Evolutionary conservation across 2,113 vertebrate genomes (phyloP), one percentile per base, ranked within the genome.

Genomic region (Eubucco bourcierii): DNA sequence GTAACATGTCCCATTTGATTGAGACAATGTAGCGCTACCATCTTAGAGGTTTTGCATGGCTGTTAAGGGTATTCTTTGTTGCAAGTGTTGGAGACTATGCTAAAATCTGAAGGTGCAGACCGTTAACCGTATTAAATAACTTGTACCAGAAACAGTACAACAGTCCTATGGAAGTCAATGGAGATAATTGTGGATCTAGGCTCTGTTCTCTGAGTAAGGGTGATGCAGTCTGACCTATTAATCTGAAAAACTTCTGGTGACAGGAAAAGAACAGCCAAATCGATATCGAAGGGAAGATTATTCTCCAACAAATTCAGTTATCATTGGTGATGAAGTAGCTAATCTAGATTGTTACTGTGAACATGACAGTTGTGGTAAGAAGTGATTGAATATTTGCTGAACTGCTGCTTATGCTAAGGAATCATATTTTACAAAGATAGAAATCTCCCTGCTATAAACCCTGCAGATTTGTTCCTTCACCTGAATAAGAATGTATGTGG

Each of bases 261-360:
- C 52, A 59, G 67, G 20, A 68, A 37, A 25, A 95, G 34, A 90
- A 59, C n/a, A 74, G 21, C 10, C 64, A 83, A 91, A 83, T 80
- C 64, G 72, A 41, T 91, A 58, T n/a, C 23, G 34, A 93, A 85
- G 20, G 1, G 8, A 85, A 73, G 27, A 80, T 93, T 85, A 83
- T 91, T 88, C 52, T 47, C 10, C 44, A 80, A 53, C 58, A 94
- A 90, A 94, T 85, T 79, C 39, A 44, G n/a, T 94, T 88, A 64
- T 87, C 46, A 13, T 14, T 87, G 71, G 18, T 87, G 52, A 90
- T 64, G 25, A 90, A 91, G 46, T 73, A 82, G 39, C n/a, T 91
- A 70, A 68, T 80, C 50, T 61, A 77, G n/a, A 44, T 37, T 53
- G 71, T 86, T 58, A 44, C 59, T 66, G 25, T 44, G 53, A 83